Conservation (phyloP, 2,797 vertebrate species). For the Rousettus madagascariensis region DNA sequence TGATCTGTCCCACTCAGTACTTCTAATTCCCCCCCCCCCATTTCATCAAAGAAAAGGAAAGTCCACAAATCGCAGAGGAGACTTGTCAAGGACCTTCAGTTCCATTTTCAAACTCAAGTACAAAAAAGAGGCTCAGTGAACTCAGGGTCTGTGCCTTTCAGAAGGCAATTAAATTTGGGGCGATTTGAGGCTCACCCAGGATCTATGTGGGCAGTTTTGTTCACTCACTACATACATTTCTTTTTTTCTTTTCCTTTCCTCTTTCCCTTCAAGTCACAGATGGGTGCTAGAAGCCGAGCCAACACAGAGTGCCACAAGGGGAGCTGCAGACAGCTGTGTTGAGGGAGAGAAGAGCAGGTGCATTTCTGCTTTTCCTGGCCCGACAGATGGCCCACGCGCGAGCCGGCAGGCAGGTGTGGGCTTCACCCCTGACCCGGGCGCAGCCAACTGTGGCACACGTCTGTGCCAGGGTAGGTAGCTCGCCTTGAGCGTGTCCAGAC, state of each 20-base stretch:
- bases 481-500: background rate
- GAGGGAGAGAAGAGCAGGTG: background rate
- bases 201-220: background rate
- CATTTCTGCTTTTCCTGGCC: background rate
- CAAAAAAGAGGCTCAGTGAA: background rate
- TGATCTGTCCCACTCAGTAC: background rate
- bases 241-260: background rate
- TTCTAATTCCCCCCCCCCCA: background rate
- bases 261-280: background rate
- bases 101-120: background rate
- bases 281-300: background rate
- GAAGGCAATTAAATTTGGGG: background rate
- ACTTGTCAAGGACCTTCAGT: background rate
- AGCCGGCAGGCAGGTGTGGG: background rate
- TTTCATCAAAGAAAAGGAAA: conserved; percentile 21
- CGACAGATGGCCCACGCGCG: background rate
- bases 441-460: background rate
- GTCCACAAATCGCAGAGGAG: background rate
- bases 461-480: background rate
- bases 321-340: background rate
- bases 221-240: background rate
- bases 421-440: background rate
- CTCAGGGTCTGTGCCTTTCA: background rate
- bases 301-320: background rate
- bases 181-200: background rate